Evolutionary conservation across 2,113 vertebrate genomes (phyloP).

Genomic region (Oreotragus oreotragus): DNA sequence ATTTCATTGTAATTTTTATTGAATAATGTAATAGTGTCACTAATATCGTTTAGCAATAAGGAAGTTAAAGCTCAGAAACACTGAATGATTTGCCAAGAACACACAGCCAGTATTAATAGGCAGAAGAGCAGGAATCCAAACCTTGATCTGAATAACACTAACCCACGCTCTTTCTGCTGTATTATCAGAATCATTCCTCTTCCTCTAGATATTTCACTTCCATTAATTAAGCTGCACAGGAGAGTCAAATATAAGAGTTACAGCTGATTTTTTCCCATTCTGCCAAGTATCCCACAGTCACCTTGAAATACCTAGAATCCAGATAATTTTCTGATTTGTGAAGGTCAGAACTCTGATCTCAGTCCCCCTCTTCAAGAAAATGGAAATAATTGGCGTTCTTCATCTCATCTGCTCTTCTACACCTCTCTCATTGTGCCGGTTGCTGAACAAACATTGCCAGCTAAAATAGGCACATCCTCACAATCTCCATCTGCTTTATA

Average conservation of each 20-base stretch:
- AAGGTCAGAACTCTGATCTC: constrained; percentile 55
- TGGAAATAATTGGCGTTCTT: constrained; percentile 54
- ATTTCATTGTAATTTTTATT: neutral
- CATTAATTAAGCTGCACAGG: neutral
- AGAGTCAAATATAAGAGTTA: neutral
- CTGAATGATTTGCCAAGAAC: neutral
- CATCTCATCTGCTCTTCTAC: constrained; percentile 8
- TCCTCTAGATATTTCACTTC: neutral
- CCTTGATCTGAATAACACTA: neutral
- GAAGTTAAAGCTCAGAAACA: neutral
- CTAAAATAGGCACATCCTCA: constrained; percentile 52
- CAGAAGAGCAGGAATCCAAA: neutral
- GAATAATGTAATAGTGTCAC: neutral
- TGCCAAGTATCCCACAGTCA: neutral
- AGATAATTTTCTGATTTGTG: constrained; percentile 28
- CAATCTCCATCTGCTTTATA: constrained; percentile 63
- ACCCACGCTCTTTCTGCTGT: neutral
- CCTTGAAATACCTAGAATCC: constrained; percentile 52
- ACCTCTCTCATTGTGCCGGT: constrained; percentile 13
- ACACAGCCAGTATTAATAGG: neutral
- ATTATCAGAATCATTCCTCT: neutral
- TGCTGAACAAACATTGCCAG: constrained; percentile 49
- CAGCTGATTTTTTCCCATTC: neutral
- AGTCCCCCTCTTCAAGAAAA: constrained; percentile 36
- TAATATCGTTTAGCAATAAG: neutral